These are phyloP conservation scores for Thereva unica DNA, from an alignment of 2,888 invertebrate species.

Conservation along the genomic window DNA sequence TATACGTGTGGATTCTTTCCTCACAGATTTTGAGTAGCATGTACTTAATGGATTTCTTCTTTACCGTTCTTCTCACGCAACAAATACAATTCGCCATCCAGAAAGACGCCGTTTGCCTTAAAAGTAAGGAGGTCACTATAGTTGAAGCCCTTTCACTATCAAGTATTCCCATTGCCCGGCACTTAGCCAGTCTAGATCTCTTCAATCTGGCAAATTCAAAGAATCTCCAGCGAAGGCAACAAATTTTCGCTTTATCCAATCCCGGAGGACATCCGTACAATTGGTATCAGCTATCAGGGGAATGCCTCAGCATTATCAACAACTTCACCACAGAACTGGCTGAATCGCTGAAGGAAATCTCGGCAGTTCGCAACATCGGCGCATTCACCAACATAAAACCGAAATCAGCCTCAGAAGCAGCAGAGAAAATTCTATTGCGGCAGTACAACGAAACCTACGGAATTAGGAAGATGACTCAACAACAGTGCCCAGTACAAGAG, in stretches of 20 bases:
- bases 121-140: slow-evolving; percentile 60
- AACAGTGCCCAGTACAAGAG: slow-evolving; percentile 44
- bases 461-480: slow-evolving; percentile 50
- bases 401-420: slow-evolving; percentile 46
- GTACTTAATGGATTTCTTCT: slow-evolving; percentile 71
- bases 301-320: slow-evolving; percentile 66
- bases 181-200: slow-evolving; percentile 77
- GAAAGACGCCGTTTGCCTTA: slow-evolving; percentile 46
- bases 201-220: slow-evolving; percentile 64
- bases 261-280: slow-evolving; percentile 88
- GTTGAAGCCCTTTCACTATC: slow-evolving; percentile 63
- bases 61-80: slow-evolving; percentile 72
- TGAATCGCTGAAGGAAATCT: slow-evolving; percentile 55
- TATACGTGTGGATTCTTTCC: slow-evolving; percentile 72
- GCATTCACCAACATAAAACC: slow-evolving; percentile 42
- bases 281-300: slow-evolving; percentile 73
- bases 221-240: slow-evolving; percentile 64
- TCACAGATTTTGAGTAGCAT: slow-evolving; percentile 72
- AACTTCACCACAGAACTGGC: slow-evolving; percentile 69
- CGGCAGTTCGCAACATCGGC: slow-evolving; percentile 47
- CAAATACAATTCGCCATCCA: slow-evolving; percentile 69
- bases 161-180: slow-evolving; percentile 69
- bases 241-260: slow-evolving; percentile 74
- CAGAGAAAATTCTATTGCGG: slow-evolving; percentile 52
- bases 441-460: slow-evolving; percentile 55